Evolutionary conservation across 2,113 vertebrate genomes (phyloP), one percentile per base, ranked within the genome.

Genomic region (Centrocercus urophasianus): DNA sequence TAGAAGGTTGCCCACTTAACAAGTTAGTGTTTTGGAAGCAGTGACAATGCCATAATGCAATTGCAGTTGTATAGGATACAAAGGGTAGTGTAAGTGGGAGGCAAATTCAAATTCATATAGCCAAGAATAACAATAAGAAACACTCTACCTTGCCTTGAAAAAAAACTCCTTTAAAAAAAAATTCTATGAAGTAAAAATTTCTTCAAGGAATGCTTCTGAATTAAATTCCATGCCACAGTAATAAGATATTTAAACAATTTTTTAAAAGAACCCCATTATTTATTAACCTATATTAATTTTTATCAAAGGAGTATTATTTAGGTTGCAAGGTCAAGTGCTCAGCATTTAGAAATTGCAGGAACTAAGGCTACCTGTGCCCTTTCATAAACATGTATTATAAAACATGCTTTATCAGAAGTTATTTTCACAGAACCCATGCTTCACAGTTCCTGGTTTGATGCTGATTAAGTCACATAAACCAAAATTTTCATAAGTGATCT

Each of bases 351-450:
- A 96, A 86, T 50, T 97, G 85, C 91, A 95, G 90, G 94, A 96
- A 96, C 95, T 95, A 96, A 95, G 79, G 61, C 88, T 94, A 83
- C 91, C 94, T 83, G 83, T 95, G 76, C 88, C 36, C 19, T 40
- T 81, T 83, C 73, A 71, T 75, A 48, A 86, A 61, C 60, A 28
- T 22, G 2, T 2, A 1, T 81, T 57, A 28, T 13, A n/a, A 66
- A 79, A 25, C 32, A 65, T 50, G 20, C 57, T 60, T 40, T 57
- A 65, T 50, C 10, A 1, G n/a, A 75, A 81, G 13, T 50, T 71
- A 43, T 83, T 91, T 92, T 85, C 14, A 48, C 91, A 95, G 94
- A 76, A 75, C 21, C 13, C 10, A 30, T 75, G 70, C 69, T 34
- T 95, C 75, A 47, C 21, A 61, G 85, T 47, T 95, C 87, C 88